Evolutionary conservation across 2,888 invertebrate genomes (phyloP).

Genomic region (Tiliacea citrago): DNA sequence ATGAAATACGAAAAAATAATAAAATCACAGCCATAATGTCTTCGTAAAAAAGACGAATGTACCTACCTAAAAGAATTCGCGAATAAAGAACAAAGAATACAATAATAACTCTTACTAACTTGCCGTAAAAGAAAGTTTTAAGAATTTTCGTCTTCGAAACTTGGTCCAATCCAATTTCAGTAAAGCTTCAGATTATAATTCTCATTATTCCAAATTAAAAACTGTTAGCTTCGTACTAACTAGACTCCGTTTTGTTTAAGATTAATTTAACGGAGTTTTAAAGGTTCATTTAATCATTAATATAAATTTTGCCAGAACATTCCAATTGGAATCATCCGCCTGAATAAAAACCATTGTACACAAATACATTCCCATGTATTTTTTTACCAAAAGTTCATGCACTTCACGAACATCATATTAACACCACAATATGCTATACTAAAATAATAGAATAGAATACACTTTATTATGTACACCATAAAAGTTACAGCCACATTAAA

Average conservation of each 20-base stretch:
- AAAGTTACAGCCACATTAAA: no score
- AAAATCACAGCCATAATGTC: conserved; percentile 53
- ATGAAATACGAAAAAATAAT: conserved; percentile 54
- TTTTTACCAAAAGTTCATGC: background rate
- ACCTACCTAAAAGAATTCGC: conserved; percentile 56
- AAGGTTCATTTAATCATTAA: conserved; percentile 11
- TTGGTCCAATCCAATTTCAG: conserved; percentile 65
- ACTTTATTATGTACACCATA: no score
- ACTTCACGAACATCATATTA: background rate
- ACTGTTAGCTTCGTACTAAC: conserved; percentile 49
- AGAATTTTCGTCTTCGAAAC: conserved; percentile 65
- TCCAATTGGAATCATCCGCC: background rate
- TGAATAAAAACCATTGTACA: background rate
- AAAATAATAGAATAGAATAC: no score
- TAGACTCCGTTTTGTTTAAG: conserved; percentile 30
- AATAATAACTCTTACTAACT: conserved; percentile 66
- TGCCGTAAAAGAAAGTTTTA: conserved; percentile 64
- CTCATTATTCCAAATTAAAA: conserved; percentile 65
- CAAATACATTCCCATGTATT: background rate
- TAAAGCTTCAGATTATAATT: conserved; percentile 64
- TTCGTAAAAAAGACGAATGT: conserved; percentile 55
- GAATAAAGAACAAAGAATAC: conserved; percentile 66
- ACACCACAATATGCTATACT: no score
- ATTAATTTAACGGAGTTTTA: conserved; percentile 22
- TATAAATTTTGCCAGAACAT: conserved; percentile 12